Conservation (phyloP, 2,797 vertebrate species). For the Lithobates pipiens region DNA sequence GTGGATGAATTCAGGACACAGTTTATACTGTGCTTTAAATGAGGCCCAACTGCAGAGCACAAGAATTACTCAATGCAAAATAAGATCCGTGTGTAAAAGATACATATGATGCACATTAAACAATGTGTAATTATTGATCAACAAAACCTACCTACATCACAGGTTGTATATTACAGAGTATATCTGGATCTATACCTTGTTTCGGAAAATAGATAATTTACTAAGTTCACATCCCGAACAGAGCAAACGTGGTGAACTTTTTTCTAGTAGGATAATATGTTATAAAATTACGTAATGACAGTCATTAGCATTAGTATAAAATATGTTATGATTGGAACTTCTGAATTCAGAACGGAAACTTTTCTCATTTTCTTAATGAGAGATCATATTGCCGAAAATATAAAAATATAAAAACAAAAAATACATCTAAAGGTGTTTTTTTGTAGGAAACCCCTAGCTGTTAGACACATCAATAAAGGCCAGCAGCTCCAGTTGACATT, state of each 20-base stretch:
- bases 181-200: background rate
- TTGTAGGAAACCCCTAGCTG: background rate
- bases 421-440: background rate
- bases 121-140: background rate
- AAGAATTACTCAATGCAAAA: background rate
- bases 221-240: background rate
- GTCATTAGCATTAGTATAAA: background rate
- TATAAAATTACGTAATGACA: background rate
- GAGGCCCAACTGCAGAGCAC: background rate
- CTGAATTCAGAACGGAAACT: no score
- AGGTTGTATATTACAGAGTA: background rate
- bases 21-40: background rate
- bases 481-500: background rate
- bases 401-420: no score
- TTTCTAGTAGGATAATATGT: background rate
- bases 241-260: background rate
- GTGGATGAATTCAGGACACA: background rate
- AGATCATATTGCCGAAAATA: no score
- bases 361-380: no score
- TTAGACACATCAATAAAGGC: background rate
- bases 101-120: background rate
- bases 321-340: no score
- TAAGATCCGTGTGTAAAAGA: background rate
- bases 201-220: background rate
- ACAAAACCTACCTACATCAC: background rate